These are phyloP conservation scores for Corythoichthys haematopterus DNA, from an alignment of 2,113 vertebrate species.

Conservation along the genomic window DNA sequence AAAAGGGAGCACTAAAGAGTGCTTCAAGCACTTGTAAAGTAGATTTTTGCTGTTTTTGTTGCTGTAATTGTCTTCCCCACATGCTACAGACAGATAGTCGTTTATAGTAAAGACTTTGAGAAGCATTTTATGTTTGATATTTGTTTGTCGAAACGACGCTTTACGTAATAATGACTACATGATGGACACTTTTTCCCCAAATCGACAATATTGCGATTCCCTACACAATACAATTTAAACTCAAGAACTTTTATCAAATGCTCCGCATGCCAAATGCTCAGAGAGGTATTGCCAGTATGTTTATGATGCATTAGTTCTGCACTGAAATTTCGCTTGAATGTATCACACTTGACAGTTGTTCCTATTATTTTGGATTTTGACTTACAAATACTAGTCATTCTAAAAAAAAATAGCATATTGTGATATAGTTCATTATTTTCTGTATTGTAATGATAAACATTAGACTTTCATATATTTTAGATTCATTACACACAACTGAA, in stretches of 20 bases:
- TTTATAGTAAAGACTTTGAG: background rate
- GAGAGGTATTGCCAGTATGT: background rate
- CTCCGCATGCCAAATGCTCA: background rate
- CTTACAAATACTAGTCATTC: too few relatives aligned
- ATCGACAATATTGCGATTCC: too few relatives aligned
- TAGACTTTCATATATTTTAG: too few relatives aligned
- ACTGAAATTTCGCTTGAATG: background rate
- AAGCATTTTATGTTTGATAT: background rate
- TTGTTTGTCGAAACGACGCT: background rate
- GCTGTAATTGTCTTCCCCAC: conserved; percentile 1
- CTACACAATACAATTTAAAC: too few relatives aligned
- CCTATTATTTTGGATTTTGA: background rate
- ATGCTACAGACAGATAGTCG: background rate
- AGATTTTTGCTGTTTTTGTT: conserved; percentile 1
- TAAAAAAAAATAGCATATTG: too few relatives aligned
- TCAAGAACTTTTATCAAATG: background rate
- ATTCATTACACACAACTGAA: too few relatives aligned
- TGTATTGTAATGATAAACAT: too few relatives aligned
- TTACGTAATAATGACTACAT: background rate
- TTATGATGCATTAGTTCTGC: background rate
- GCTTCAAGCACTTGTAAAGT: conserved; percentile 3
- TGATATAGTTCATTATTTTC: background rate
- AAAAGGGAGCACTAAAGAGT: conserved; percentile 20
- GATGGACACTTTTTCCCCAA: background rate
- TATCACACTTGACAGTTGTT: background rate